Evolutionary conservation across 2,113 vertebrate species (phyloP), one percentile per base, ranked within the genome.

Genomic region (Paratilapia polleni): DNA sequence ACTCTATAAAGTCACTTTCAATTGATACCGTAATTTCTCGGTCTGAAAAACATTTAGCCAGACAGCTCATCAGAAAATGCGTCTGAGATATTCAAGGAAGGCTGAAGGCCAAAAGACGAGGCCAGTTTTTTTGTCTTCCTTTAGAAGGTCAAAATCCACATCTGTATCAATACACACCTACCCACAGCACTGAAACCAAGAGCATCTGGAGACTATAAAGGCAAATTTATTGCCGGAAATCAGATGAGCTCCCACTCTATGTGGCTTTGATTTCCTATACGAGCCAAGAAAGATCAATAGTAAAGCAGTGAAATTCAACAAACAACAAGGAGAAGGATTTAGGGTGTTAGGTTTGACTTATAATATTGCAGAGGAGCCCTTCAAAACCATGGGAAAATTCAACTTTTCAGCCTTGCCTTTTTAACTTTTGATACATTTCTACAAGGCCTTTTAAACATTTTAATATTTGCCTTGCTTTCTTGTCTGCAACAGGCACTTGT

Each of bases 201-300:
- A 49, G 47, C 47, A 49, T 49, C 47, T 17, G 47, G 47, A 73
- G 26, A 54, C 8, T 52, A 47, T 73, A 73, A 47, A 77, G 82
- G 82, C 36, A 79, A 62, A 86, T 87, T 88, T 82, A 81, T 80
- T 80, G 84, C 83, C 86, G 86, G 70, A 87, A 91, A 86, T 90
- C 78, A 83, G 78, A 90, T 76, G 81, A 90, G 86, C 89, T 91
- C 87, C 80, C 76, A 88, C 88, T 89, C 61, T 80, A 62, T 82
- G 82, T 90, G 82, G 91, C 90, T 94, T 93, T 92, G 90, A 92
- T 94, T 94, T 92, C 74, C 83, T 62, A 85, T 90, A 89, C 43
- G 26, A 81, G 82, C 34, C 10, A 24, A 34, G 81, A 80, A 77
- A 79, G 66, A 90, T 93, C 88, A 28, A 94, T 92, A 82, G 57